These are phyloP conservation scores for Therioaphis trifolii DNA, from an alignment of 2,888 invertebrate genomes.

Conservation along the genomic window DNA sequence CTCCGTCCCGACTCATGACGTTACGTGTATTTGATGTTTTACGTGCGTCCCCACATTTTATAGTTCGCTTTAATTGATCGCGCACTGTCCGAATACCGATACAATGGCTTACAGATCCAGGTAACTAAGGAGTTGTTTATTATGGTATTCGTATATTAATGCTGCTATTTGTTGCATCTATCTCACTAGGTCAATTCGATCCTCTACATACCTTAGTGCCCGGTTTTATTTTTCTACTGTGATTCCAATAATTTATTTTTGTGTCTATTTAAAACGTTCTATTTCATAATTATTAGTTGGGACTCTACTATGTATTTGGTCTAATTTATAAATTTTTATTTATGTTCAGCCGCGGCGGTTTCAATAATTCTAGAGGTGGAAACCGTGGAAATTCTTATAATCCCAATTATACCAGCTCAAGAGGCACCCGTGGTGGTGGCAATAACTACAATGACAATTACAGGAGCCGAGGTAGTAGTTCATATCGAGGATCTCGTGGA, in stretches of 20 bases:
- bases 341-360: constrained; percentile 40
- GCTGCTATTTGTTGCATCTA: background rate
- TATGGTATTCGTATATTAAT: background rate
- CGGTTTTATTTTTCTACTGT: background rate
- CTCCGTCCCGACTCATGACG: background rate
- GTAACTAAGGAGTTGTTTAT: constrained; percentile 50
- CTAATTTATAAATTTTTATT: background rate
- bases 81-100: background rate
- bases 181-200: background rate
- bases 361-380: constrained; percentile 45
- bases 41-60: no score
- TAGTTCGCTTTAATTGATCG: background rate
- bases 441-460: constrained; percentile 43
- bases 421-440: constrained; percentile 33
- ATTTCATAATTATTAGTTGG: no score
- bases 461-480: constrained; percentile 43
- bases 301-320: background rate
- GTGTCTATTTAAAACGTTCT: background rate
- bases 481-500: constrained; percentile 52
- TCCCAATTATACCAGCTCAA: constrained; percentile 48
- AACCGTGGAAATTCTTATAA: constrained; percentile 44
- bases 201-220: background rate
- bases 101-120: constrained; percentile 52
- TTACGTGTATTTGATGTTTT: no score
- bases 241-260: background rate